Evolutionary conservation across 2,797 vertebrate genomes (phyloP), one percentile per base, ranked within the genome.

Genomic region (Anas georgica): DNA sequence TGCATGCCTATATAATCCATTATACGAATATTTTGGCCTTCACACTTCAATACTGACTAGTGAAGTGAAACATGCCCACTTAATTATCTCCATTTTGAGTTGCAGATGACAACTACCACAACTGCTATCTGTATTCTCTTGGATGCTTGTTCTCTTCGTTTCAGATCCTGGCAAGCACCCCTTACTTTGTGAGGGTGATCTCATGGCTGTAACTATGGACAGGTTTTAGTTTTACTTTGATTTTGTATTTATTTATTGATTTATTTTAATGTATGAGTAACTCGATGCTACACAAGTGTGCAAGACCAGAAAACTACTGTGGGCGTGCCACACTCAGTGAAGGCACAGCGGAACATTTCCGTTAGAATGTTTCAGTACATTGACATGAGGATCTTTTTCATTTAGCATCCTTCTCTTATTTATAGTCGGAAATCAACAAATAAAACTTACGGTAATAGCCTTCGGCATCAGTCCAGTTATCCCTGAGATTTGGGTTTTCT

Each of bases 381-480:
- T 22, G 3, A 43, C 31, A 12, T 3, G 12, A 60, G 16, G 31
- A 59, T 45, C 45, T 35, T 48, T 66, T 55, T 55, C 10, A 37
- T 52, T 56, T 26, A 41, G n/a, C 58, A 83, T 39, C n/a, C n/a
- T 63, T 52, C 28, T 13, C 12, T 74, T 5, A 59, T 12, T 33
- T 55, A 35, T 22, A 73, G 82, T 62, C 66, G 25, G 60, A 52
- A 69, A 92, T 20, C 39, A 74, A 62, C 7, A 72, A 58, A 50
- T 10, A 33, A 2, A 26, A 98, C 99, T 98, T 97, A 99, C 99
- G 98, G 92, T 99, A 99, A 97, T 99, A 99, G 86, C 99, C 99
- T 97, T 99, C 99, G 29, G 99, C 98, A 92, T 99, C 99, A 2
- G 99, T 99, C 99, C 99, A 99, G 97, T 99, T 99, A 97, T 99